Evolutionary conservation across 1,140 invertebrate genomes (phyloP).

Genomic region (Leptinotarsa texana): DNA sequence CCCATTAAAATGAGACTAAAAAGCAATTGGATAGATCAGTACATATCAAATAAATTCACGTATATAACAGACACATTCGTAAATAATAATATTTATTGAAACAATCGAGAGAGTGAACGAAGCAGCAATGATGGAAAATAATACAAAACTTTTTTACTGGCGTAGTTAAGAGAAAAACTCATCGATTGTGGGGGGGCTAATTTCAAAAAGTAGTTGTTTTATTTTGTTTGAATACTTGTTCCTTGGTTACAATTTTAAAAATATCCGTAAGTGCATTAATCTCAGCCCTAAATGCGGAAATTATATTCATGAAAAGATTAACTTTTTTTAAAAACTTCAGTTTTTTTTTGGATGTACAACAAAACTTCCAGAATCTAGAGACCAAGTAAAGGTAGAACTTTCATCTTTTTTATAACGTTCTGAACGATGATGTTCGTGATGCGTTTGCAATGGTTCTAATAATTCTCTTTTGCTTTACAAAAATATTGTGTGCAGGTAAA

Average conservation of each 20-base stretch:
- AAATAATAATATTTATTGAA: not conserved
- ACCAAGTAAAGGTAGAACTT: not conserved
- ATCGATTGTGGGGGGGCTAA: not conserved
- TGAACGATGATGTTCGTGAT: not conserved
- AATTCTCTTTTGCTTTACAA: constrained; percentile 4
- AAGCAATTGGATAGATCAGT: too few species aligned
- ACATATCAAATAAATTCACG: too few species aligned
- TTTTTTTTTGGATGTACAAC: not conserved
- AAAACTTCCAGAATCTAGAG: not conserved
- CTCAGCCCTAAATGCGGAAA: not conserved
- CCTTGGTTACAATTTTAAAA: constrained; percentile 7
- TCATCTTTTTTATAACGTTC: not conserved
- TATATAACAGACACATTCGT: constrained; percentile 16
- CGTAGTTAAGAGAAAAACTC: not conserved
- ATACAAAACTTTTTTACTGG: not conserved
- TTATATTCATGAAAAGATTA: not conserved
- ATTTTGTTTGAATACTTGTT: constrained; percentile 16
- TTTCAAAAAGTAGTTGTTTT: constrained; percentile 15
- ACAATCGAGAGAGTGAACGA: constrained; percentile 2
- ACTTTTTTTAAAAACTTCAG: not conserved
- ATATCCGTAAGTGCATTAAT: not conserved
- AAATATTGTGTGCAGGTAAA: not conserved
- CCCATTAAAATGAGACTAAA: too few species aligned
- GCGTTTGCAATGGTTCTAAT: not conserved
- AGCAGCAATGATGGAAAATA: constrained; percentile 7